Conservation (phyloP, 2,113 vertebrate species). For the Cyrtonyx montezumae region DNA sequence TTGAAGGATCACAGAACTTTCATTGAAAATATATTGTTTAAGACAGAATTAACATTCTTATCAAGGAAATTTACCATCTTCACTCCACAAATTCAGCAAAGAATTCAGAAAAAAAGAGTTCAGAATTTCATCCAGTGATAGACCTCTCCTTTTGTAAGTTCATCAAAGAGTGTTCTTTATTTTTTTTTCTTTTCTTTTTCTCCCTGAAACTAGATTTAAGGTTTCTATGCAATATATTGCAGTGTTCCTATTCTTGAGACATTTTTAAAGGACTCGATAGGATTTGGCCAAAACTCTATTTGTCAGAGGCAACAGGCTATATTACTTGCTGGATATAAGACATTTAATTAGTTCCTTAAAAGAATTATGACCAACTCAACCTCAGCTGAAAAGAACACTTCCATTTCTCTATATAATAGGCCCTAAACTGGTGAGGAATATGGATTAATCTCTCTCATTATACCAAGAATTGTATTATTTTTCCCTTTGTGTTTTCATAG, state of each 20-base stretch:
- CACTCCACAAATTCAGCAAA: background rate
- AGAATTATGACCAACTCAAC: conserved; percentile 58
- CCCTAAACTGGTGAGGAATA: conserved; percentile 3
- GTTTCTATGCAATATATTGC: conserved; percentile 34
- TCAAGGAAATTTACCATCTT: conserved; percentile 9
- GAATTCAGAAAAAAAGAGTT: conserved; percentile 4
- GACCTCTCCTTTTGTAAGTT: conserved; percentile 42
- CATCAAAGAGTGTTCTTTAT: background rate
- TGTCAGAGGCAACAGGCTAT: conserved; percentile 42
- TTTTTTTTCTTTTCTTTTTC: background rate
- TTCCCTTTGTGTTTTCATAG: conserved; percentile 24
- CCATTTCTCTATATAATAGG: conserved; percentile 38
- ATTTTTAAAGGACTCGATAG: conserved; percentile 31
- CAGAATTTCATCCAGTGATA: conserved; percentile 30
- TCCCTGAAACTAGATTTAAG: conserved; percentile 37
- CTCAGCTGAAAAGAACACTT: conserved; percentile 42
- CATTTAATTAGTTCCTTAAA: conserved; percentile 63
- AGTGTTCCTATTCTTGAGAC: conserved; percentile 33
- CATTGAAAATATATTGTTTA: conserved; percentile 8
- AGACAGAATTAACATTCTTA: conserved; percentile 28
- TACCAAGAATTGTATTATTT: background rate
- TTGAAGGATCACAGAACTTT: background rate
- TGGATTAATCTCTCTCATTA: conserved; percentile 27
- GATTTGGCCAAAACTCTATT: conserved; percentile 50
- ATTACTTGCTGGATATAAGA: conserved; percentile 50